Evolutionary conservation across 2,888 invertebrate genomes (phyloP).

Genomic region (Masnerella sp.): DNA sequence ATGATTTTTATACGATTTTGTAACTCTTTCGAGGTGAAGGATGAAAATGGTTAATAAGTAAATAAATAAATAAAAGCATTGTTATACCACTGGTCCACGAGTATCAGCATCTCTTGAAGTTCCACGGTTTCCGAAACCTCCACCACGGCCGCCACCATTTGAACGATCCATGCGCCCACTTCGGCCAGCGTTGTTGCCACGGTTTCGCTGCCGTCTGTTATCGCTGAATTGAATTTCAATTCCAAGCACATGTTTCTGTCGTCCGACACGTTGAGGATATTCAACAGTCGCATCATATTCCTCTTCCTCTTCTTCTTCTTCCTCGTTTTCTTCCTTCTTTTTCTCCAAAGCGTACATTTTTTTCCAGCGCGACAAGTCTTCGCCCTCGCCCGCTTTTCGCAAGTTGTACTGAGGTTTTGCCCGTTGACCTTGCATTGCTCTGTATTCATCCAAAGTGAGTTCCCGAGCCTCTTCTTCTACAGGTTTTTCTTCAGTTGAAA

Average conservation of each 20-base stretch:
- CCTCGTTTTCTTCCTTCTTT: conserved; percentile 84
- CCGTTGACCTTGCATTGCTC: conserved; percentile 89
- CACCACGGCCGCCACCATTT: conserved; percentile 75
- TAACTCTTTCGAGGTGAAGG: too few relatives aligned
- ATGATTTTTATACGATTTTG: too few relatives aligned
- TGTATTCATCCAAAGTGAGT: conserved; percentile 96
- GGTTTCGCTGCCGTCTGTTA: conserved; percentile 84
- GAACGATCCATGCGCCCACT: conserved; percentile 79
- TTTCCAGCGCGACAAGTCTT: conserved; percentile 94
- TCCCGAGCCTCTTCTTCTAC: conserved; percentile 89
- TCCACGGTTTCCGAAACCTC: conserved; percentile 74
- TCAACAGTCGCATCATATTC: conserved; percentile 85
- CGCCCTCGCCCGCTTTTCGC: conserved; percentile 96
- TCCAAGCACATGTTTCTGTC: conserved; percentile 90
- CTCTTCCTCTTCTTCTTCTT: conserved; percentile 84
- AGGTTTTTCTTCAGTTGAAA: conserved; percentile 76
- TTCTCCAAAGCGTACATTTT: conserved; percentile 89
- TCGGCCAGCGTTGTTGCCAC: conserved; percentile 82
- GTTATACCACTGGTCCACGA: conserved; percentile 73
- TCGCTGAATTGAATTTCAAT: conserved; percentile 94
- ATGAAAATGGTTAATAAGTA: too few relatives aligned
- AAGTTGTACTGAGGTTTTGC: conserved; percentile 93
- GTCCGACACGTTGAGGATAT: conserved; percentile 91
- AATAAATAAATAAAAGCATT: too few relatives aligned
- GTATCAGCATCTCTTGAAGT: conserved; percentile 73